Percentiles rank a stretch among this genome's conserved stretches.
Evolutionary conservation across 1,140 invertebrate species (phyloP).

Genomic region (Orius laevigatus): DNA sequence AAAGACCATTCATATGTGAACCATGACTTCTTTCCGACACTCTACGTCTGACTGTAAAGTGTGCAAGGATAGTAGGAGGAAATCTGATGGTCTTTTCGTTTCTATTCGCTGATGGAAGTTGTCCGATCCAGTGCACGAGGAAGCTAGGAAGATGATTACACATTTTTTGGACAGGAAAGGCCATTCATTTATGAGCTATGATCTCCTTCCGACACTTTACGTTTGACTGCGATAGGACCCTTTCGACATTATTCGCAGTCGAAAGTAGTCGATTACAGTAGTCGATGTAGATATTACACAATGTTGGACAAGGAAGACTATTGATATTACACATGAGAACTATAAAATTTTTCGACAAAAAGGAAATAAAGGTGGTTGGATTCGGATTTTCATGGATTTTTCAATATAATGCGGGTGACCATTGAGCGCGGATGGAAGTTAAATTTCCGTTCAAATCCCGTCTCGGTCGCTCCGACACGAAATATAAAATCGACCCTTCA

Average conservation of each 20-base stretch:
- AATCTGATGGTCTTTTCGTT: no score
- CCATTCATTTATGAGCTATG: not conserved
- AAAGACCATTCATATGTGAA: constrained; percentile 1
- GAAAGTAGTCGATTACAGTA: no score
- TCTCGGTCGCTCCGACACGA: not conserved
- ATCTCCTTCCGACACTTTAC: no score
- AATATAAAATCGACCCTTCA: constrained; percentile 8
- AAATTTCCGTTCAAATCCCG: not conserved
- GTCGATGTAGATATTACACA: no score
- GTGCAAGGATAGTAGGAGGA: no score
- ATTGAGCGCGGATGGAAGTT: no score
- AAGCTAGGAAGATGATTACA: not conserved
- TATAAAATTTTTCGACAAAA: no score
- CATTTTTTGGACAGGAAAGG: not conserved
- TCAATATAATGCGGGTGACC: not conserved
- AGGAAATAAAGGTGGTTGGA: no score
- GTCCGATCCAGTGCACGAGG: not conserved
- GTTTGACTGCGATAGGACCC: no score
- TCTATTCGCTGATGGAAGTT: not conserved
- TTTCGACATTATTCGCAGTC: no score
- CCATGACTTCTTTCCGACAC: constrained; percentile 1
- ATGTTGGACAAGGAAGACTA: no score
- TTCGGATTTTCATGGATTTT: not conserved
- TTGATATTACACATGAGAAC: not conserved
- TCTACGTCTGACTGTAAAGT: no score